These are phyloP conservation scores for Heliconius melpomene DNA, from an alignment of 1,140 invertebrate genomes.

Conservation along the genomic window DNA sequence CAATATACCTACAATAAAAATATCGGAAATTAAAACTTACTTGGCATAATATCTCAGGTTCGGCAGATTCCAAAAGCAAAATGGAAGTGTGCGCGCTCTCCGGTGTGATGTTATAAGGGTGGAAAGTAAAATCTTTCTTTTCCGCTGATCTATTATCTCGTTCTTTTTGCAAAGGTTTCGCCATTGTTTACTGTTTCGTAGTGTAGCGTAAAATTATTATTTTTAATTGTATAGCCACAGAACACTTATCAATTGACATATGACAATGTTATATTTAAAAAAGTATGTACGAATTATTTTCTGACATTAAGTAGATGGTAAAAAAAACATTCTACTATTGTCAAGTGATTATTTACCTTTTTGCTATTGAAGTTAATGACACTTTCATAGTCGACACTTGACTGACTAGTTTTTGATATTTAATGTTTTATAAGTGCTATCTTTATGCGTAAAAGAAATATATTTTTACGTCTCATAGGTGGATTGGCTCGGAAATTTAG, in stretches of 20 bases:
- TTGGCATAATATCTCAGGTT: slow-evolving; percentile 73
- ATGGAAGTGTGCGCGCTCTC: slow-evolving; percentile 69
- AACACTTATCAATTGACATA: not conserved
- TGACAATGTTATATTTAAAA: not conserved
- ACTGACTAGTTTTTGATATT: slow-evolving; percentile 10
- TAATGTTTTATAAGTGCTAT: not conserved
- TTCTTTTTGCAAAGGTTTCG: slow-evolving; percentile 70
- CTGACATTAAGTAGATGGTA: not conserved
- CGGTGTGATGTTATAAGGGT: slow-evolving; percentile 65
- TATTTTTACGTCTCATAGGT: slow-evolving; percentile 58
- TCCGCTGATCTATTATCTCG: slow-evolving; percentile 66
- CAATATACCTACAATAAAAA: not conserved
- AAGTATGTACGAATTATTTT: not conserved
- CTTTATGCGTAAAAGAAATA: slow-evolving; percentile 61
- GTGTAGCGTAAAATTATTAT: too few relatives aligned
- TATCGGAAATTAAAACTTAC: slow-evolving; percentile 38
- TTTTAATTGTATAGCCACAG: too few relatives aligned
- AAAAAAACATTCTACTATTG: not conserved
- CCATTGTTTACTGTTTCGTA: slow-evolving; percentile 41
- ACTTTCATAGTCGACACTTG: not conserved
- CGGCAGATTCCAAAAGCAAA: slow-evolving; percentile 61
- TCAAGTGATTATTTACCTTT: not conserved
- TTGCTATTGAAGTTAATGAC: not conserved
- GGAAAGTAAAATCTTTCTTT: slow-evolving; percentile 67
- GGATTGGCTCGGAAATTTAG: slow-evolving; percentile 64